Base-by-base conservation (phyloP, 2,888 invertebrate species). In the Panorpa germanica region DNA sequence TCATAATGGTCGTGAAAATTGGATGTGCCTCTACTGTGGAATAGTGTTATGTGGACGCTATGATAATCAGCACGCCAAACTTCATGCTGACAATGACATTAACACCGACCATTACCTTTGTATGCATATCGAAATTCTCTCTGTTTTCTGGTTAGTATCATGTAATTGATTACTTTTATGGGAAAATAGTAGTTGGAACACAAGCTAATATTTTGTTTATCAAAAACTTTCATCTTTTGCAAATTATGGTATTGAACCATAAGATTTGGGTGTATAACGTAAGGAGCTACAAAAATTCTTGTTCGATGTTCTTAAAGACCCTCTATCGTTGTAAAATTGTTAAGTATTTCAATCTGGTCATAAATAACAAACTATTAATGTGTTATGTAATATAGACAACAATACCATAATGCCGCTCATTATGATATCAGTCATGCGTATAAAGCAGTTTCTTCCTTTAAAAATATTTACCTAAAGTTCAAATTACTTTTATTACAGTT, bases 21-120 rank as follows among this genome's bases (percentile, higher is more conserved):
- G 80, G 78, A 55, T 82, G 39, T 82, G 82, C 47, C 56, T 81
- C 39, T 61, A 66, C 35, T 82, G 82, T 50, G 78, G 80, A 6
- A 57, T 59, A 28, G 61, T 80, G 35, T 65, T 70, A 43, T 82
- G 82, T 53, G 80, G 81, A 34, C 67, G 80, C 30, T 78, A 78
- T 48, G 65, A 75, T 34, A 72, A 69, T 38, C 76, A 70, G 6
- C 81, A 83, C 53, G 80, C 78, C 13, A 63, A 74, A 40, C 54
- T 61, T 38, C 82, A 83, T 54, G 70, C 68, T 35, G 59, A 63
- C n/a, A n/a, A n/a, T n/a, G n/a, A n/a, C 39, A 61, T 65, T 43
- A 51, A 58, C 35, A 47, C 52, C 34, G 58, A 65, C 38, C 82
- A 82, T 47, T 65, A 69, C 42, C 60, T 82, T 25, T 76, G 77